Conservation (phyloP, 1,140 invertebrate genomes). For the Drosophila kurseongensis region DNA sequence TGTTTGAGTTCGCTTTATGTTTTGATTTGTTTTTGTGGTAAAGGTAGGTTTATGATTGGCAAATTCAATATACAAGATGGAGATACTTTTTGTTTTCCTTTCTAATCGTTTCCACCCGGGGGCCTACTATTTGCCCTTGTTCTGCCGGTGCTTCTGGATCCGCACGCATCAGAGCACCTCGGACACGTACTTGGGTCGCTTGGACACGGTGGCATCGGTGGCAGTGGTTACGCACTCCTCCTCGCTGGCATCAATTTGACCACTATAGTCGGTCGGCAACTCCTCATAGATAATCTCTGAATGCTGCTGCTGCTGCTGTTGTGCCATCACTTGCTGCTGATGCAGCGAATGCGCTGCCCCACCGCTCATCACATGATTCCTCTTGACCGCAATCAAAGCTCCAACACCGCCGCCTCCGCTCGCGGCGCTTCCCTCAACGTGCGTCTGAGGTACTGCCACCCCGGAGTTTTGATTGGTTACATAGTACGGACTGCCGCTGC, state of each 20-base stretch:
- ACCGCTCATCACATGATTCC: slow-evolving; percentile 77
- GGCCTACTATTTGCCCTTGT: slow-evolving; percentile 68
- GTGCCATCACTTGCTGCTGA: slow-evolving; percentile 57
- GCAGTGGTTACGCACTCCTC: slow-evolving; percentile 67
- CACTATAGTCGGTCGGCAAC: slow-evolving; percentile 80
- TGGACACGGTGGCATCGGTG: slow-evolving; percentile 60
- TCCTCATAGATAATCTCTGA: slow-evolving; percentile 82
- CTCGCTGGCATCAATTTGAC: slow-evolving; percentile 77
- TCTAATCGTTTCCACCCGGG: slow-evolving; percentile 30
- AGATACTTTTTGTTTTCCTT: slow-evolving; percentile 72
- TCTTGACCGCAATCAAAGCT: slow-evolving; percentile 77
- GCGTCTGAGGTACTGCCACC: slow-evolving; percentile 48
- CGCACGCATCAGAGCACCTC: slow-evolving; percentile 84
- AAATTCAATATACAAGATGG: slow-evolving; percentile 83
- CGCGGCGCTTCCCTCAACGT: slow-evolving; percentile 56
- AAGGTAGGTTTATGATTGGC: slow-evolving; percentile 49
- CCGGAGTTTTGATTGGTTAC: slow-evolving; percentile 78
- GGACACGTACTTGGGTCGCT: slow-evolving; percentile 79
- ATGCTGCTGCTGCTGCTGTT: slow-evolving; percentile 66
- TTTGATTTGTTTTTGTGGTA: slow-evolving; percentile 26
- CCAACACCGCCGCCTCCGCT: slow-evolving; percentile 59
- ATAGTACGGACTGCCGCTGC: slow-evolving; percentile 78
- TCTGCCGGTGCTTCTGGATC: slow-evolving; percentile 68
- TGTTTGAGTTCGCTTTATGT: slow-evolving; percentile 12
- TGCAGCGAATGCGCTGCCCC: slow-evolving; percentile 62